Evolutionary conservation across 2,797 vertebrate genomes (phyloP).

Genomic region (Aphelocoma californica): DNA sequence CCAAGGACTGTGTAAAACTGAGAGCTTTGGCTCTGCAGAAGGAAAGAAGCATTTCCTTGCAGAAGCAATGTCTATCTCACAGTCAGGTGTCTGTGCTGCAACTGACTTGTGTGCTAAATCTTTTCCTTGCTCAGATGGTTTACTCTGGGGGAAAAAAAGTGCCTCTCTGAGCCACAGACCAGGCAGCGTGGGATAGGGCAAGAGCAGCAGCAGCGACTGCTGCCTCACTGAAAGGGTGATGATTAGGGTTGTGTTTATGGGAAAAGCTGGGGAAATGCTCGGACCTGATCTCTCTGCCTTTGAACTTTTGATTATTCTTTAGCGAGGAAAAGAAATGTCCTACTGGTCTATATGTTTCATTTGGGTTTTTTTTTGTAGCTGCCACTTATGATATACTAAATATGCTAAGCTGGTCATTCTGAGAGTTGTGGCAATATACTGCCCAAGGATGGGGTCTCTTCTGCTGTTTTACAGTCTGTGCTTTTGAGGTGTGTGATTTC

Average conservation of each 20-base stretch:
- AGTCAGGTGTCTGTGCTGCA: accelerated
- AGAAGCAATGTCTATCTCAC: accelerated
- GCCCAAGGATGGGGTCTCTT: not conserved
- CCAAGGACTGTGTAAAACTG: not conserved
- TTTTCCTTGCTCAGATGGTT: not conserved
- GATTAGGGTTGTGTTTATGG: not conserved
- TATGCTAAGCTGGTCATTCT: not conserved
- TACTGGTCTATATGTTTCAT: not conserved
- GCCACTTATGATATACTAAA: not conserved
- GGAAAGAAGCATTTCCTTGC: not conserved
- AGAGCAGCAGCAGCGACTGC: accelerated
- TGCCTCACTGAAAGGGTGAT: not conserved
- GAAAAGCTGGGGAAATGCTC: not conserved
- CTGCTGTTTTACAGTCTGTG: not conserved
- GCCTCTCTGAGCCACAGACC: not conserved
- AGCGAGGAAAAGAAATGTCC: not conserved
- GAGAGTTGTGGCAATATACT: not conserved
- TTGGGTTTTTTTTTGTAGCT: not conserved
- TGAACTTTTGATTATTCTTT: not conserved
- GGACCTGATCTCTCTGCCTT: not conserved
- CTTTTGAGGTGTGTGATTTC: not conserved
- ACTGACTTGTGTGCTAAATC: not conserved
- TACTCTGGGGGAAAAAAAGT: not conserved
- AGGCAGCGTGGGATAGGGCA: not conserved
- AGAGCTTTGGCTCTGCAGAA: not conserved